Base-by-base conservation (phyloP, 2,888 invertebrate species). In the Pharmacophagus antenor region DNA sequence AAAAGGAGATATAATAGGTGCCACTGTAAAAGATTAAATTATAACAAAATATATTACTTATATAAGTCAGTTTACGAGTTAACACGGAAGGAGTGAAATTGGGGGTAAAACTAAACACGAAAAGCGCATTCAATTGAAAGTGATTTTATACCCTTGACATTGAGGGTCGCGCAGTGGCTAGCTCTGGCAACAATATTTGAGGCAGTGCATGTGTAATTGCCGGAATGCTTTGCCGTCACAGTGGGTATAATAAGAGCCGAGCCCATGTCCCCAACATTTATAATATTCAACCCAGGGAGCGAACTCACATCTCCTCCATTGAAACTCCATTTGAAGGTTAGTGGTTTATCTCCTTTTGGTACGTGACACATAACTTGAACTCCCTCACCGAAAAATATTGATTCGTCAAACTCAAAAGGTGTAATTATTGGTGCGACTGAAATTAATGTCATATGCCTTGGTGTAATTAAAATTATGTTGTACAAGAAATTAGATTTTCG, bases 241-340 rank as follows among this genome's bases (percentile, higher is more conserved):
- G 93, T 92, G 71, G 94, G 94, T 74, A 96, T 94, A 77, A 92
- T 94, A 77, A 93, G 91, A 70, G 92, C 92, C 70, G 94, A 94
- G 69, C 94, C 93, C 77, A 92, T 91, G 77, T 92, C 92, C 70
- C 93, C 92, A 70, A 92, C 93, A 78, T 92, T 93, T 78, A 92
- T 93, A 66, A 94, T 92, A 82, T 93, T 91, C 73, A 93, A 87
- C 76, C 93, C 92, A 71, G 92, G 81, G 70, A 92, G 87, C 61
- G 88, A 83, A 85, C 89, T 87, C 88, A 89, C 87, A 71, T 90
- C 91, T 85, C 88, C 89, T 73, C 91, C 86, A 88, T 95, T 94
- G 84, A 95, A 94, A 69, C 90, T 92, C 96, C 96, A 96, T 60
- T 92, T 92, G 76, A 96, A 93, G 70, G 92, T 92, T 69, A 96